Evolutionary conservation across 2,113 vertebrate species (phyloP), one percentile per base, ranked within the genome.

Genomic region (Anguilla japonica): DNA sequence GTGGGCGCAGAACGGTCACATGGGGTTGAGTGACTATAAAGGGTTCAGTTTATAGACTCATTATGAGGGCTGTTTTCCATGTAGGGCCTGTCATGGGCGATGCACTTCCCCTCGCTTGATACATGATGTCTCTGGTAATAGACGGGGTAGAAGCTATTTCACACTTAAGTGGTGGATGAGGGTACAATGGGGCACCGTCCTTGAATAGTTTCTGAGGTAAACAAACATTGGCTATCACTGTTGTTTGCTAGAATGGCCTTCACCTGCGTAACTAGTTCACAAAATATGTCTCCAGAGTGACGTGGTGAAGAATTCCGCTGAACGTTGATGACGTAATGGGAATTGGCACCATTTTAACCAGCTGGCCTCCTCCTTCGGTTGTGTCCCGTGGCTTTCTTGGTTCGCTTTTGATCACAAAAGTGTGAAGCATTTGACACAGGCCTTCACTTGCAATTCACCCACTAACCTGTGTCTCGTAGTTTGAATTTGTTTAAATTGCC

Each of bases 11-110:
- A 57, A 34, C 41, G 67, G 88, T 57, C 39, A 79, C 50, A 41
- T 57, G 71, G 46, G 81, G 26, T 71, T 18, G 46, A 83, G 46
- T 83, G 79, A 63, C 75, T n/a, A 13, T 86, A 78, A 86, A 83
- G 60, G 18, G n/a, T 75, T 86, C 46, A 71, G 80, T 88, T 84
- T 80, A 80, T 83, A 81, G 84, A 86, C 67, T 79, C 50, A 53
- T 85, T 60, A 79, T 22, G 67, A 43, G 67, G 29, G 83, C 78
- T 43, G 57, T 41, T 83, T 85, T 56, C 50, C 41, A 43, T 71
- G 84, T 34, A 9, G 75, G 39, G 40, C 40, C 22, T 81, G 40
- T 22, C 41, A 26, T 43, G 80, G 16, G 18, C 41, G 46, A 56
- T 53, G 43, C 50, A 11, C 14, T 82, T 34, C 46, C 50, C 43